Base-by-base conservation (phyloP, 2,113 vertebrate species). In the Dendrocopos noguchii region DNA sequence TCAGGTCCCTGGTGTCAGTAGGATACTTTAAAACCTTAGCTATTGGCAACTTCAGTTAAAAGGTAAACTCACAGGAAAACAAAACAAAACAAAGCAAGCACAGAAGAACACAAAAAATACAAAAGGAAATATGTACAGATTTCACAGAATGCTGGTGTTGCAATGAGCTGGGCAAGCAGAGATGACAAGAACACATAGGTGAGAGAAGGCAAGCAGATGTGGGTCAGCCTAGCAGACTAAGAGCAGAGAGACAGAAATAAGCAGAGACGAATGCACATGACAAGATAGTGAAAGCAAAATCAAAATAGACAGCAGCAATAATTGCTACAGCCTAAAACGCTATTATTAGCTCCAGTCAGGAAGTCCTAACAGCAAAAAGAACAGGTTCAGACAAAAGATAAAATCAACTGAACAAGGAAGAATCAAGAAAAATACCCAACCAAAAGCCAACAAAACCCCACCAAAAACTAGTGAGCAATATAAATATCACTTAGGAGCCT, bases 291-390 rank as follows among this genome's bases (percentile, higher is more conserved):
- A 91, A 93, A 47, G 84, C 57, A 56, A 92, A 88, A 60, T 77
- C 61, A 84, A 88, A 94, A 92, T 24, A 90, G 80, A 70, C 36
- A 86, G 77, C 68, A 88, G 74, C 47, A 78, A 90, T 75, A 78
- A 90, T 75, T 84, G 36, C 57, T 78, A 10, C 2, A 72, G 70
- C 61, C 47, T 56, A 71, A 93, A 95, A 84, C 20, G 63, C 68
- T 33, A 16, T 39, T 70, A 64, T 88, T 75, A 88, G 53, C 63
- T 53, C 33, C 47, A 84, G 47, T 12, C 74, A 92, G 84, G 34
- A 78, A 84, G 47, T 31, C 39, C 42, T 81, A 93, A 46, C 12
- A 88, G 68, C 47, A 88, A 67, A 91, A 92, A 61, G 9, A n/a
- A 73, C 12, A 31, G 73, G 63, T 56, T 86, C 61, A 81, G 73